These are phyloP conservation scores for Pachymerium ferrugineum DNA, from an alignment of 2,888 invertebrate species.

Conservation along the genomic window DNA sequence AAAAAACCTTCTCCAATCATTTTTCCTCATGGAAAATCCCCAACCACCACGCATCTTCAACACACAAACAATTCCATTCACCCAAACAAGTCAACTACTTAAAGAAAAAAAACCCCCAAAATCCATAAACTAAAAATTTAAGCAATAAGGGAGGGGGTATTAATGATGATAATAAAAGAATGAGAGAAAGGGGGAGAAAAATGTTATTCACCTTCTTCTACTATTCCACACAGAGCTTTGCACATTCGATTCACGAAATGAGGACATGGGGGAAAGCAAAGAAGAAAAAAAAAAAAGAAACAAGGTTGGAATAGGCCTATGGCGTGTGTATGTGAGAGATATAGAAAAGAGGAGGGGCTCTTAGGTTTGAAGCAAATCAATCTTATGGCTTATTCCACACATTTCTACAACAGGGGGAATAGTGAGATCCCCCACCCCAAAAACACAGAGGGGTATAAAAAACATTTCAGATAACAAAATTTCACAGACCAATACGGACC, in stretches of 20 bases:
- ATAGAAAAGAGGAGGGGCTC: not conserved
- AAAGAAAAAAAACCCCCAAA: too few species aligned
- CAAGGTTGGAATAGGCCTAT: slow-evolving; percentile 8
- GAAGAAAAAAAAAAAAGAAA: not conserved
- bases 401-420: not conserved
- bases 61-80: too few species aligned
- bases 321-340: not conserved
- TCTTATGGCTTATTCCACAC: slow-evolving; percentile 1
- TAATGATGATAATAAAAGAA: too few species aligned
- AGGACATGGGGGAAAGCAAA: not conserved
- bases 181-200: not conserved
- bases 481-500: too few species aligned
- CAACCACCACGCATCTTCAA: too few species aligned
- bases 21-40: too few species aligned
- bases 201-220: not conserved
- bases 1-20: too few species aligned
- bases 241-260: slow-evolving; percentile 6
- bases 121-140: too few species aligned
- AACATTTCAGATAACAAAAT: not conserved
- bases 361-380: not conserved
- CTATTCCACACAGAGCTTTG: not conserved
- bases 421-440: not conserved
- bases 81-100: too few species aligned
- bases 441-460: too few species aligned
- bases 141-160: too few species aligned